Evolutionary conservation across 2,797 vertebrate species (phyloP).

Genomic region (Anguilla obscura): DNA sequence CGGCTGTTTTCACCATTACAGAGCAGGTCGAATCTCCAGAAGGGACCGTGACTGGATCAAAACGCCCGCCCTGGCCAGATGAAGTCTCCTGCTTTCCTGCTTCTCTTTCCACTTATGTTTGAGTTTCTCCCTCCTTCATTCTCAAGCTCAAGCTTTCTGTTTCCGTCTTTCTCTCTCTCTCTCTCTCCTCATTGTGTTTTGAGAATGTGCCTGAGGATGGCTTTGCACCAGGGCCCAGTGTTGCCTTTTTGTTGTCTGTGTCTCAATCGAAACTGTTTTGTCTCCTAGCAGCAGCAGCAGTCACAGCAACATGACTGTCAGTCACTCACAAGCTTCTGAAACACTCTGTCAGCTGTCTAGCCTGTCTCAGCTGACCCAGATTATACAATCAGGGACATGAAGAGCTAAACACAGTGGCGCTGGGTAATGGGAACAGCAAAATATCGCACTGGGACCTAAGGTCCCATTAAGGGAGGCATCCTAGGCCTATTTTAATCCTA

Average conservation of each 20-base stretch:
- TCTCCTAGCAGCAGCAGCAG: constrained; percentile 51
- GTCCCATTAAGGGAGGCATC: neutral
- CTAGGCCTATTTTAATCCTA: neutral
- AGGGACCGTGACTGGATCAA: neutral
- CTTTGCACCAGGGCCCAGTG: constrained; percentile 34
- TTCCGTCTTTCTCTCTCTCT: constrained; percentile 8
- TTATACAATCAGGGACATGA: neutral
- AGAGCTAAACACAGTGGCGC: neutral
- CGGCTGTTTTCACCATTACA: neutral
- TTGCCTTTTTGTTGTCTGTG: constrained; percentile 50
- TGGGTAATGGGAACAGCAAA: neutral
- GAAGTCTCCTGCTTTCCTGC: neutral
- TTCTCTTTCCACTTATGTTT: constrained; percentile 5
- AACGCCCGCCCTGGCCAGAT: neutral
- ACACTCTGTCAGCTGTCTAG: constrained; percentile 34
- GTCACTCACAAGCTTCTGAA: constrained; percentile 37
- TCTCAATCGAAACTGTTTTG: constrained; percentile 58
- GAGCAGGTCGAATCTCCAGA: neutral
- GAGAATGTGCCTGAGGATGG: constrained; percentile 32
- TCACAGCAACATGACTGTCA: neutral
- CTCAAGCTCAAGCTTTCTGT: neutral
- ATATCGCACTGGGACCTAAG: neutral
- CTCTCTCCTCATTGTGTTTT: neutral
- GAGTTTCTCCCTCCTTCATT: neutral
- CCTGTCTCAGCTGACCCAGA: neutral